Base-by-base conservation (phyloP, 2,797 vertebrate species). In the Poecilia picta region DNA sequence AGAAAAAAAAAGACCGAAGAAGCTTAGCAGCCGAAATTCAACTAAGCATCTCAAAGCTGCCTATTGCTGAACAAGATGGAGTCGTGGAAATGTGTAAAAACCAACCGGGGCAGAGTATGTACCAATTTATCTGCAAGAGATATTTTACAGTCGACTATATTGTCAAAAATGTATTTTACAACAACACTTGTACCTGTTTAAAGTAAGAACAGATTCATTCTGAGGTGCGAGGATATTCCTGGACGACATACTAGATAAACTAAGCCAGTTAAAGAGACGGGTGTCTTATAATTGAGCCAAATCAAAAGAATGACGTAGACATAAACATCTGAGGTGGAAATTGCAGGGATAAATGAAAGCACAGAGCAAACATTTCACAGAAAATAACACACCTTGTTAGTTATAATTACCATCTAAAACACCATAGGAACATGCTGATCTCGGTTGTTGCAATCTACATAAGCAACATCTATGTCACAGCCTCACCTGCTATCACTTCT, bases 381-480 rank as follows among this genome's bases (percentile, higher is more conserved):
- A 64, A 74, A 28, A 45, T 49, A 43, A 3, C 33, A 73, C 64
- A 70, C 8, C 33, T 41, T 71, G 0, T 46, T 28, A 18, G n/a
- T 33, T 45, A n/a, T 33, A 77, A 73, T 43, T 18, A 74, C 41
- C 5, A 8, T 1, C 1, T 70, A 20, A 73, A 45, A 3, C 45
- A 33, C 51, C 28, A 73, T 1, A 62, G 78, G 13, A 76, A 71
- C 49, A 45, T 74, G 36, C 49, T 16, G 47, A 64, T 72, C 23
- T 46, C 53, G 51, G 78, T 83, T 39, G 49, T 20, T 31, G 36
- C 72, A 66, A 62, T 89, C 77, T 84, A 33, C 31, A 76, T 78
- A 79, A 85, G 87, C 64, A 64, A 80, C 2, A 49, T 55, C 45
- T 70, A 73, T 62, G 11, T 78, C 82, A 92, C 73, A 76, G 83